These are phyloP conservation scores for Podotricha telesiphe DNA, from an alignment of 2,888 invertebrate genomes.

Conservation along the genomic window DNA sequence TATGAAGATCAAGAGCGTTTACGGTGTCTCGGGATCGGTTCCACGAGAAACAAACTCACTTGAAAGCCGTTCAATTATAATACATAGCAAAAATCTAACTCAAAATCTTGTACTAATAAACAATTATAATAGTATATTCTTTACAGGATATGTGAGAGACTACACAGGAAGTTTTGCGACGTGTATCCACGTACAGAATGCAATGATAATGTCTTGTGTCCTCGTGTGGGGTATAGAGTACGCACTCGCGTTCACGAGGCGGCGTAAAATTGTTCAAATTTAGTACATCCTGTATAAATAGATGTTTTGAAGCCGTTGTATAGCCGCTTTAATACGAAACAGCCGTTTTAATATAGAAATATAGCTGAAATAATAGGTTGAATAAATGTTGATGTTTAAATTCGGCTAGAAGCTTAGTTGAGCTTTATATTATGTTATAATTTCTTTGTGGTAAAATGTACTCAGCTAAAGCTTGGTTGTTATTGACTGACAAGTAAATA, in stretches of 20 bases:
- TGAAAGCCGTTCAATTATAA: too few species aligned
- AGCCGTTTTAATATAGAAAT: not conserved
- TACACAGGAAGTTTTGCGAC: conserved; percentile 86
- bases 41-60: too few species aligned
- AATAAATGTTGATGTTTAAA: not conserved
- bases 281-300: conserved; percentile 49
- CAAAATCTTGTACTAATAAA: too few species aligned
- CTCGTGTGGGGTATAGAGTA: conserved; percentile 88
- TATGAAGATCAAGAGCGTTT: too few species aligned
- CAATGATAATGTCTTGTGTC: conserved; percentile 87
- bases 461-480: too few species aligned
- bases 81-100: too few species aligned
- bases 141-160: conserved; percentile 88
- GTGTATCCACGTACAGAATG: conserved; percentile 89
- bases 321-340: conserved; percentile 1
- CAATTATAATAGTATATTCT: too few species aligned
- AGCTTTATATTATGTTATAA: not conserved
- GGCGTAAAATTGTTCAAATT: conserved; percentile 77
- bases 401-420: too few species aligned
- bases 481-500: too few species aligned
- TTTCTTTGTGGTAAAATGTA: not conserved
- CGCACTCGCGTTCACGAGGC: conserved; percentile 69
- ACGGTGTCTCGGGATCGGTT: too few species aligned
- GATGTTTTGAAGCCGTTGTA: not conserved
- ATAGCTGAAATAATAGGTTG: not conserved